Percentiles rank a stretch among this genome's conserved stretches.
These are phyloP conservation scores for Labeo catla DNA, from an alignment of 2,113 vertebrate genomes.

Conservation along the genomic window DNA sequence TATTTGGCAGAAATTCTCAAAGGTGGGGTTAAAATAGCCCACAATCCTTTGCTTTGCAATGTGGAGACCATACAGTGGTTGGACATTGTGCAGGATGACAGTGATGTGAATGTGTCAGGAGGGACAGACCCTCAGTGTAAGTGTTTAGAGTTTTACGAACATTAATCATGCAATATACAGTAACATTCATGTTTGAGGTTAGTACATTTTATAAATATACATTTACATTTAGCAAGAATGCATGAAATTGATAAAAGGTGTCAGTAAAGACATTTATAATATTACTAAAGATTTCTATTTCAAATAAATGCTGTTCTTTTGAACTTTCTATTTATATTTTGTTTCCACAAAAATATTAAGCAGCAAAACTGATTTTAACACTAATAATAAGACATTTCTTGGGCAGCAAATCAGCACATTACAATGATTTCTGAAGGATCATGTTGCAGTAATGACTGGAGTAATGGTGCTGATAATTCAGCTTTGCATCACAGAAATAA, in stretches of 20 bases:
- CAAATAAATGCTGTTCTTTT: background rate
- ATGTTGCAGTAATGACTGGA: background rate
- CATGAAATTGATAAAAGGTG: background rate
- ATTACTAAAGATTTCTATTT: background rate
- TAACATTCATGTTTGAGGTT: background rate
- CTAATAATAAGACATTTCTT: background rate
- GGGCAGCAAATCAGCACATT: background rate
- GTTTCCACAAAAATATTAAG: background rate
- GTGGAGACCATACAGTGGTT: slow-evolving; percentile 84
- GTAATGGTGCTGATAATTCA: background rate
- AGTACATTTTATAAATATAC: background rate
- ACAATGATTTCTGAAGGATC: background rate
- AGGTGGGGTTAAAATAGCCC: slow-evolving; percentile 84
- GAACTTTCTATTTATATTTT: too few species aligned
- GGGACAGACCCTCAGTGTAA: slow-evolving; percentile 67
- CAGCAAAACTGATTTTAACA: background rate
- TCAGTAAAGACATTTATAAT: background rate
- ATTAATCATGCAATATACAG: background rate
- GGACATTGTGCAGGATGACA: slow-evolving; percentile 77
- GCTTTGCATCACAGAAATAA: background rate
- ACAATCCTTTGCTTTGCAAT: slow-evolving; percentile 85
- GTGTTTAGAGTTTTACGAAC: slow-evolving; percentile 56
- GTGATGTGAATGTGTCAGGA: slow-evolving; percentile 56
- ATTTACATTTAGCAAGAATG: background rate
- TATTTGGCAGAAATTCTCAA: slow-evolving; percentile 84